Evolutionary conservation across 2,888 invertebrate species (phyloP).

Genomic region (Trimorus sp.): DNA sequence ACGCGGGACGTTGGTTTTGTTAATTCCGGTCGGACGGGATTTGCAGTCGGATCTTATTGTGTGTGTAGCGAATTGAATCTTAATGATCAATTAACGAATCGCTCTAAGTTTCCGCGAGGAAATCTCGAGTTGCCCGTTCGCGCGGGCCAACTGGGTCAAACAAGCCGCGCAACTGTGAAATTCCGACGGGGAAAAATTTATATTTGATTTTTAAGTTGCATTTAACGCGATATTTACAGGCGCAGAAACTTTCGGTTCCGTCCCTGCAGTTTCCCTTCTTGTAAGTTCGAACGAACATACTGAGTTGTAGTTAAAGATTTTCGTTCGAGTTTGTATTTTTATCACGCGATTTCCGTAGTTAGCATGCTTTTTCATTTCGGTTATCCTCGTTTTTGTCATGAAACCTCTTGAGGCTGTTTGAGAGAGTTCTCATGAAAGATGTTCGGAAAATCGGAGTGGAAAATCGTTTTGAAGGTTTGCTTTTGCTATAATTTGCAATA

Average conservation of each 20-base stretch:
- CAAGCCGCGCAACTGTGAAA: slow-evolving; percentile 23
- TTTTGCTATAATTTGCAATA: too few relatives aligned
- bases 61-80: slow-evolving; percentile 49
- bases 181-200: slow-evolving; percentile 31
- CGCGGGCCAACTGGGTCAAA: slow-evolving; percentile 42
- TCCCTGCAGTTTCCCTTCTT: not conserved
- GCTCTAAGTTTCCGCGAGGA: slow-evolving; percentile 46
- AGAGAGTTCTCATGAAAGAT: too few relatives aligned
- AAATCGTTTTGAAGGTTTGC: too few relatives aligned
- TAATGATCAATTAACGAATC: slow-evolving; percentile 58
- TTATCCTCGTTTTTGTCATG: too few relatives aligned
- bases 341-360: too few relatives aligned
- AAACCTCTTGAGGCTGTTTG: too few relatives aligned
- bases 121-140: slow-evolving; percentile 39
- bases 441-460: too few relatives aligned
- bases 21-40: slow-evolving; percentile 28
- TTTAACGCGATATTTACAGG: slow-evolving; percentile 40
- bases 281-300: too few relatives aligned
- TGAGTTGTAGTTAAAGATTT: too few relatives aligned
- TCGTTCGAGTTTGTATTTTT: too few relatives aligned
- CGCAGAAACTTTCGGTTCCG: slow-evolving; percentile 15
- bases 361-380: too few relatives aligned
- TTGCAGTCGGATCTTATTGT: slow-evolving; percentile 21
- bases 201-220: slow-evolving; percentile 48
- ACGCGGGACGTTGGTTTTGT: slow-evolving; percentile 22